Conservation (phyloP, 2,113 vertebrate species). For the Falcunculus frontatus region DNA sequence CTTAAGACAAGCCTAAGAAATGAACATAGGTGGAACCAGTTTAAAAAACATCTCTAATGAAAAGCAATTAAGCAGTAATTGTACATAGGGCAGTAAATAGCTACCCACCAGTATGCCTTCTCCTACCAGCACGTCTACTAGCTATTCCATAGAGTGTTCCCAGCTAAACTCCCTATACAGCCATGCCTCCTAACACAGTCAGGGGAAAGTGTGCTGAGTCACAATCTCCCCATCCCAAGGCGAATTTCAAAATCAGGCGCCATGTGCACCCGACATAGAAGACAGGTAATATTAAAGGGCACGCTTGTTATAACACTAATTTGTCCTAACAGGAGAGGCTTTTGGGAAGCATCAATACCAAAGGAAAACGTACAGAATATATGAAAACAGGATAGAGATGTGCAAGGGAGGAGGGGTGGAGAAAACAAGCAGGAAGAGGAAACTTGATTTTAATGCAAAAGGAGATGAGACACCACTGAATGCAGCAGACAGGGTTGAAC, state of each 20-base stretch:
- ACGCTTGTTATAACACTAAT: not conserved
- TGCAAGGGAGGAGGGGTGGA: not conserved
- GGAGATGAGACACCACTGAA: not conserved
- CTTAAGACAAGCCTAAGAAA: not conserved
- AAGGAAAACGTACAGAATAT: not conserved
- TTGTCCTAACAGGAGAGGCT: not conserved
- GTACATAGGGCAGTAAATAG: not conserved
- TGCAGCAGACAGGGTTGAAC: not conserved
- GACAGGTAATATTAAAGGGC: not conserved
- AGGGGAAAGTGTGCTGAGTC: not conserved
- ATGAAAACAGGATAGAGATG: not conserved
- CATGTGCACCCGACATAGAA: not conserved
- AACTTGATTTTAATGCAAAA: not conserved
- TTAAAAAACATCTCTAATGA: not conserved
- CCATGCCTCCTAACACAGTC: not conserved
- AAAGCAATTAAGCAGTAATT: not conserved
- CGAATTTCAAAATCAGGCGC: not conserved
- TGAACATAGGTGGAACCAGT: not conserved
- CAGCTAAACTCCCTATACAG: not conserved
- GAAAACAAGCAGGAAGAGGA: not conserved
- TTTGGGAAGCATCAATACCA: not conserved
- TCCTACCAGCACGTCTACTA: not conserved
- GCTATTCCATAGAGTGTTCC: not conserved
- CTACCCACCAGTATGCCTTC: not conserved
- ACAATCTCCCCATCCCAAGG: not conserved